These are phyloP conservation scores for Aurelia aurita complex sp. Pacific DNA, from an alignment of 30 jellyfish, hydroid and myxozoan species.

Conservation along the genomic window DNA sequence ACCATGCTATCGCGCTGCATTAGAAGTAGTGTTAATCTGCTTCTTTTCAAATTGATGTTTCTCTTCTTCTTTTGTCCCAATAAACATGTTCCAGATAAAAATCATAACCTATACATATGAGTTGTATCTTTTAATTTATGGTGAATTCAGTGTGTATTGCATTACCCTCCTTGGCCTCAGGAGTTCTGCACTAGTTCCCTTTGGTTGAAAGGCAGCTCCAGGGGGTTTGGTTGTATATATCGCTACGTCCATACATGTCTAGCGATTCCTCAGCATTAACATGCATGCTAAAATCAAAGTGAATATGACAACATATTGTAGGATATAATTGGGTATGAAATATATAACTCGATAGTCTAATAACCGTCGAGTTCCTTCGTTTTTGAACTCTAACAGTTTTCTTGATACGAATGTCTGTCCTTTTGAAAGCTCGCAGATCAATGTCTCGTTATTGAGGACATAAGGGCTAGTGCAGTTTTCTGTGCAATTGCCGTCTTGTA, in stretches of 20 bases:
- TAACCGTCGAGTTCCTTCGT: not conserved
- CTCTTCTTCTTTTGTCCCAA: no score
- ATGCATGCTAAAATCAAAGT: constrained; percentile 1
- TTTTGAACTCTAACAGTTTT: constrained; percentile 31
- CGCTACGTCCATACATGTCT: not conserved
- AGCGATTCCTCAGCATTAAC: constrained; percentile 29
- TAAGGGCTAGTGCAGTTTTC: constrained; percentile 41
- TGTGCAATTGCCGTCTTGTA: constrained; percentile 37
- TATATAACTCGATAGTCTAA: not conserved
- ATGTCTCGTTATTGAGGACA: constrained; percentile 19
- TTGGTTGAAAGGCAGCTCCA: no score
- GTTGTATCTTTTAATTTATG: no score
- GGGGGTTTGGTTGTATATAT: no score
- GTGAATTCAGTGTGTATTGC: no score
- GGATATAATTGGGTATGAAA: not conserved
- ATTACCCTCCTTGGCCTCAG: no score
- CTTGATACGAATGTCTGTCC: constrained; percentile 11
- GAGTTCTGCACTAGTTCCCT: no score
- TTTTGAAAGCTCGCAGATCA: constrained; percentile 27
- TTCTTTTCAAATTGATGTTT: no score
- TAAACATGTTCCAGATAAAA: no score
- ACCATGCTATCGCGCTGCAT: no score
- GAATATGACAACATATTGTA: not conserved
- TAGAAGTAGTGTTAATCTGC: no score
- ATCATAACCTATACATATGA: no score